Base-by-base conservation (phyloP, 2,113 vertebrate species). In the Xiphophorus couchianus region DNA sequence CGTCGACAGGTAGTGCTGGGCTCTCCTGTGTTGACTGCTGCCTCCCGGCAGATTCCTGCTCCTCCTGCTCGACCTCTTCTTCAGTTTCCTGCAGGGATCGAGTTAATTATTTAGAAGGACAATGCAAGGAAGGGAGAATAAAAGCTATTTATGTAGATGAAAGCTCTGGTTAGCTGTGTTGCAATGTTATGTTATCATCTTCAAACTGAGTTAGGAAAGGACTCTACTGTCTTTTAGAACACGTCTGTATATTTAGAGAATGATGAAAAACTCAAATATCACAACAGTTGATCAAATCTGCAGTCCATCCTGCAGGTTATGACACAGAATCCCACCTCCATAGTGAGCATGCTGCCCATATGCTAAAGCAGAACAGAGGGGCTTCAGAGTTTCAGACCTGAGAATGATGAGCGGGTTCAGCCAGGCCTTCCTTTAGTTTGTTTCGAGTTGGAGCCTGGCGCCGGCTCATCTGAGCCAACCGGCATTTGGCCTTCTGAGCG, bases 401-500 rank as follows among this genome's bases (percentile, higher is more conserved):
- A 69, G 86, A 69, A 74, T 69, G 82, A 73, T 89, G 81, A 0
- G 88, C 86, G 51, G 86, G 82, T 22, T 86, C 82, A 2, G 84
- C 81, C 12, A 95, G 89, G 78, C 78, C 93, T 84, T 96, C 95
- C 85, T 96, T 96, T 76, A 96, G 92, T 85, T 96, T 97, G 84
- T 51, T 95, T 39, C 97, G 94, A 73, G 97, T 96, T 13, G 97
- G 97, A 30, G 95, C 96, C 76, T 97, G 96, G 12, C 96, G 94
- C 85, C 93, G 96, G 62, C 96, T 95, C 87, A 95, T 96, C 91
- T 96, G 95, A 54, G 96, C 96, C 84, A 97, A 95, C 74, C 95
- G 93, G 78, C 94, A 96, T 90, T 95, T 96, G 65, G 96, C 96
- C 86, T 90, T 95, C 88, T 97, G 96, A 12, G 93, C 96, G 65